Percentiles rank a stretch among this genome's conserved stretches.
These are phyloP conservation scores for Leontocebus nigricollis DNA, from an alignment of 2,797 vertebrate species.

Conservation along the genomic window DNA sequence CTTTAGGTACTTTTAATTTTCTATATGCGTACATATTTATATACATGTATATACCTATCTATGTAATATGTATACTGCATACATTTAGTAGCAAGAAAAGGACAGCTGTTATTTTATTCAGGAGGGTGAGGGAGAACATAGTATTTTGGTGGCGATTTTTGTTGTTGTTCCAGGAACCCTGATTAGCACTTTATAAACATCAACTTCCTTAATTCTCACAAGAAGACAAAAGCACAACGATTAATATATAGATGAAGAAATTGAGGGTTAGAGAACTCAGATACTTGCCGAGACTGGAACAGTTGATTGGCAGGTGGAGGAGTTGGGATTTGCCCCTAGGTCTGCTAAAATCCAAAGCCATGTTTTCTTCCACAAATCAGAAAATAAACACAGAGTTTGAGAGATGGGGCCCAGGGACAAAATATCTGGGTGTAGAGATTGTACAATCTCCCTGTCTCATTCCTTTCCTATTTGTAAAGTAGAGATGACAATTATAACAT, in stretches of 20 bases:
- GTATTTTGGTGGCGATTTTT: not conserved
- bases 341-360: not conserved
- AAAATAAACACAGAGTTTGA: not conserved
- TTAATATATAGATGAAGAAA: not conserved
- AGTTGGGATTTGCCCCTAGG: not conserved
- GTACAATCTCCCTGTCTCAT: not conserved
- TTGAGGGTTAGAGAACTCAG: not conserved
- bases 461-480: not conserved
- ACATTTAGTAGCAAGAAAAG: not conserved
- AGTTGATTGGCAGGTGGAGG: not conserved
- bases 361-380: not conserved
- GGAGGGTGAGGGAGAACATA: not conserved
- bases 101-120: not conserved
- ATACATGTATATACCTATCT: not conserved
- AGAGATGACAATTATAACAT: not conserved
- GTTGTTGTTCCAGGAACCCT: not conserved
- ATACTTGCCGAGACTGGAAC: not conserved
- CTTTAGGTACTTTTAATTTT: not conserved
- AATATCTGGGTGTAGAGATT: not conserved
- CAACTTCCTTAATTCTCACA: not conserved
- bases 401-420: not conserved
- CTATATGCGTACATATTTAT: not conserved
- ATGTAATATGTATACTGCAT: not conserved
- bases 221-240: not conserved
- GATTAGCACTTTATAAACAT: not conserved